These are phyloP conservation scores for Amia ocellicauda DNA, from an alignment of 2,113 vertebrate genomes.

Conservation along the genomic window DNA sequence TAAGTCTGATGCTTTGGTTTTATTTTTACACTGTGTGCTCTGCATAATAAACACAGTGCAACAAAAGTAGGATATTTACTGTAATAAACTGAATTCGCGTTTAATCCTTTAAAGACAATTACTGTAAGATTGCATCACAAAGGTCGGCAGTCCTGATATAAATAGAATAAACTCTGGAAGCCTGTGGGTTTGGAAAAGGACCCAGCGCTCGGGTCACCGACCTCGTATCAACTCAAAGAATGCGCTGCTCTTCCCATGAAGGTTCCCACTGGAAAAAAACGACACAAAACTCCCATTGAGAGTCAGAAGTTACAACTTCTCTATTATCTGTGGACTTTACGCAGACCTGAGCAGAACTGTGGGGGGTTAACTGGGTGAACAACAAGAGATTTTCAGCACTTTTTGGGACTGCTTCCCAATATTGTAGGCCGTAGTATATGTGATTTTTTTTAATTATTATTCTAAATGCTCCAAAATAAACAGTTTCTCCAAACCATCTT, in stretches of 20 bases:
- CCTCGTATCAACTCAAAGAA: constrained; percentile 13
- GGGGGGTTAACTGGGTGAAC: not conserved
- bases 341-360: not conserved
- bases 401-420: not conserved
- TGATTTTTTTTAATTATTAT: not conserved
- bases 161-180: constrained; percentile 24
- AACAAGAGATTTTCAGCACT: not conserved
- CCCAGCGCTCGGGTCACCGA: constrained; percentile 14
- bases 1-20: too few species aligned
- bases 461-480: too few species aligned
- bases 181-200: constrained; percentile 17
- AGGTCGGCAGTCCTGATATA: constrained; percentile 10
- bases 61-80: too few species aligned
- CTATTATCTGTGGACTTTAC: not conserved
- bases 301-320: not conserved
- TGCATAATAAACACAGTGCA: too few species aligned
- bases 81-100: too few species aligned
- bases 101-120: not conserved
- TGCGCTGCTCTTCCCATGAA: constrained; percentile 16
- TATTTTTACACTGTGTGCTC: too few species aligned
- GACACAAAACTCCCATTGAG: constrained; percentile 6
- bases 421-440: not conserved
- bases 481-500: too few species aligned
- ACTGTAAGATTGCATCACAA: not conserved
- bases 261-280: not conserved